phyloP scores from a whole-genome alignment of 2,888 invertebrate species.

The Cotesia congregata region DNA sequence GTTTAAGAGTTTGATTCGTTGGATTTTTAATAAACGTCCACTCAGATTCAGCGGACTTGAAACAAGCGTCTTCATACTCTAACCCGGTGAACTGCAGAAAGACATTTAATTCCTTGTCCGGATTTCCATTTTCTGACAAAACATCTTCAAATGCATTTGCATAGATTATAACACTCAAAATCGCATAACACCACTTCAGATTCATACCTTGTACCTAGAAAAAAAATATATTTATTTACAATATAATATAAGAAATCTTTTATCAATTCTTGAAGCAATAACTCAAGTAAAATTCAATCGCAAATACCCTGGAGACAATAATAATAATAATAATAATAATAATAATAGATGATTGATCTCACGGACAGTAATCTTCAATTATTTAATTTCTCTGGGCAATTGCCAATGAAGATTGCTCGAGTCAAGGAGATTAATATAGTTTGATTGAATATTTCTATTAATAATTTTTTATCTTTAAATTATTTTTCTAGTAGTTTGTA shows the following conservation, averaged over 20 bases:
- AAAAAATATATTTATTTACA: background rate
- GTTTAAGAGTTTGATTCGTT: conserved; percentile 49
- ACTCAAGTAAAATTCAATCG: conserved; percentile 27
- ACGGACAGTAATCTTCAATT: conserved; percentile 36
- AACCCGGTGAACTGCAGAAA: conserved; percentile 55
- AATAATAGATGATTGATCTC: conserved; percentile 35
- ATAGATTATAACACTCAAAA: conserved; percentile 48
- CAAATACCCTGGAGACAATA: conserved; percentile 27
- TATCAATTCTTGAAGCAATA: background rate
- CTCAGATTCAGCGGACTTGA: conserved; percentile 53
- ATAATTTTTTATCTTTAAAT: too few species aligned
- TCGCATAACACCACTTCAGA: conserved; percentile 50
- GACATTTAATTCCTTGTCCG: conserved; percentile 42
- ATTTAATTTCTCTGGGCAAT: conserved; percentile 43
- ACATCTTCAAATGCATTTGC: conserved; percentile 20
- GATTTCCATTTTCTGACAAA: conserved; percentile 21
- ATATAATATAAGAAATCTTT: background rate
- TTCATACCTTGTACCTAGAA: conserved; percentile 51
- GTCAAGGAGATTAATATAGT: conserved; percentile 11
- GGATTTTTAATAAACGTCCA: conserved; percentile 59
- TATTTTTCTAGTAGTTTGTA: too few species aligned
- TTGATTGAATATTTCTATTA: background rate
- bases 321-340: too few species aligned
- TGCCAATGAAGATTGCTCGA: conserved; percentile 39
- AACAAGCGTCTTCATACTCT: conserved; percentile 61